Percentiles rank a stretch among this genome's conserved stretches.
Evolutionary conservation across 1,140 invertebrate genomes (phyloP).

Genomic region (Grapholita molesta): DNA sequence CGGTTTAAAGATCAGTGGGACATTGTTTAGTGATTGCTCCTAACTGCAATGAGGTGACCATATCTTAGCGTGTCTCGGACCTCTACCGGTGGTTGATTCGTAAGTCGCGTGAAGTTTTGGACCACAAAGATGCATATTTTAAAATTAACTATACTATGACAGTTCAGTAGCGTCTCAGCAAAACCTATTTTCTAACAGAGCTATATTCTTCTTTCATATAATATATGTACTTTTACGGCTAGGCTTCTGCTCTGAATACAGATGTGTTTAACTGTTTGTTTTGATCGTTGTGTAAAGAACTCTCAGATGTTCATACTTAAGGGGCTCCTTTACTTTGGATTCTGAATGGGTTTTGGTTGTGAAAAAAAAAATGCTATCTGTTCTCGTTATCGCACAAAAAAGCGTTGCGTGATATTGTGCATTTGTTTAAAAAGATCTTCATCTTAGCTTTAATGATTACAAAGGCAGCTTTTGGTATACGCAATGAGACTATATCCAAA

Average conservation of each 20-base stretch:
- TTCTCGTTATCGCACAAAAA: background rate
- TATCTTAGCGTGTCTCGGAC: no score
- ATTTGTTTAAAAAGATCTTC: background rate
- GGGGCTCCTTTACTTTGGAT: no score
- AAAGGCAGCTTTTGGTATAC: background rate
- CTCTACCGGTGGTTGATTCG: background rate
- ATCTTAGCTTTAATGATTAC: background rate
- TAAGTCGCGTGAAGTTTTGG: slow-evolving; percentile 18
- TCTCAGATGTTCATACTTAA: background rate
- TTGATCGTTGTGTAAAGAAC: background rate
- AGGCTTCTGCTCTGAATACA: background rate
- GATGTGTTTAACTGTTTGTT: background rate
- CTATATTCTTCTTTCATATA: slow-evolving; percentile 14
- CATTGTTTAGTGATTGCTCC: no score
- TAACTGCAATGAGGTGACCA: no score
- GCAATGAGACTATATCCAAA: background rate
- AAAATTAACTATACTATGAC: slow-evolving; percentile 30
- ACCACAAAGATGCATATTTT: slow-evolving; percentile 31
- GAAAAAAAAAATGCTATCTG: background rate
- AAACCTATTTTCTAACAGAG: slow-evolving; percentile 17
- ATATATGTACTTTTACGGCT: background rate
- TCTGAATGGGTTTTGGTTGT: background rate
- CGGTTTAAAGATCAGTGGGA: background rate
- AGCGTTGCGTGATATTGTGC: background rate
- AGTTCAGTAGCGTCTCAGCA: slow-evolving; percentile 23